phyloP scores from a whole-genome alignment of 2,888 invertebrate genomes.

The Diaprepes abbreviatus region DNA sequence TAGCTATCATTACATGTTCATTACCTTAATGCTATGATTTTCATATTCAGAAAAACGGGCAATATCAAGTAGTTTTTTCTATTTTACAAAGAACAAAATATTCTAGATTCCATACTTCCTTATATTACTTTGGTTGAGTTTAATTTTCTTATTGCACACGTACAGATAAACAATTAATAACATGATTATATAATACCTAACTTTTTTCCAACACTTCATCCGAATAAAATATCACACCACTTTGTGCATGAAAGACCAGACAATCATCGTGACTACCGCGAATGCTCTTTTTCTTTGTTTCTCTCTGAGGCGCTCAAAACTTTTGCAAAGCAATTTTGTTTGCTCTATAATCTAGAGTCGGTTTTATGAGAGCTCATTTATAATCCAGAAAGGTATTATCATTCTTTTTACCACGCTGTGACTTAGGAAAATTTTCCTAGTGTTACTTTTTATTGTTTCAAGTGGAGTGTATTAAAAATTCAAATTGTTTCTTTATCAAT shows the following conservation, averaged over 20 bases:
- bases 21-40: too few relatives aligned
- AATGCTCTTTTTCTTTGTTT: slow-evolving; percentile 37
- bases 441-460: slow-evolving; percentile 1
- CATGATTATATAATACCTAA: too few relatives aligned
- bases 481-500: not conserved
- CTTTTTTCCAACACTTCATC: too few relatives aligned
- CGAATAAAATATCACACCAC: not conserved
- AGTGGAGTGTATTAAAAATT: not conserved
- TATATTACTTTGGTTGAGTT: too few relatives aligned
- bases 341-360: slow-evolving; percentile 9
- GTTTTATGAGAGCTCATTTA: slow-evolving; percentile 20
- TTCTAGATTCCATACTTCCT: too few relatives aligned
- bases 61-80: too few relatives aligned
- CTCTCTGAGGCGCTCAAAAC: slow-evolving; percentile 1
- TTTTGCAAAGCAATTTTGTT: slow-evolving; percentile 19
- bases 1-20: too few relatives aligned
- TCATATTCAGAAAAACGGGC: too few relatives aligned
- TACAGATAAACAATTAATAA: too few relatives aligned
- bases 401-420: not conserved
- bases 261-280: not conserved
- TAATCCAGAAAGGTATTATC: slow-evolving; percentile 5
- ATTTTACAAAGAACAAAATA: too few relatives aligned
- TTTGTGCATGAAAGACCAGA: not conserved
- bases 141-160: too few relatives aligned
- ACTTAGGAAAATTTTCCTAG: not conserved